Percentiles rank a stretch among this genome's conserved stretches.
These are phyloP conservation scores for Tenebrio molitor DNA, from an alignment of 1,140 invertebrate species.

Conservation along the genomic window DNA sequence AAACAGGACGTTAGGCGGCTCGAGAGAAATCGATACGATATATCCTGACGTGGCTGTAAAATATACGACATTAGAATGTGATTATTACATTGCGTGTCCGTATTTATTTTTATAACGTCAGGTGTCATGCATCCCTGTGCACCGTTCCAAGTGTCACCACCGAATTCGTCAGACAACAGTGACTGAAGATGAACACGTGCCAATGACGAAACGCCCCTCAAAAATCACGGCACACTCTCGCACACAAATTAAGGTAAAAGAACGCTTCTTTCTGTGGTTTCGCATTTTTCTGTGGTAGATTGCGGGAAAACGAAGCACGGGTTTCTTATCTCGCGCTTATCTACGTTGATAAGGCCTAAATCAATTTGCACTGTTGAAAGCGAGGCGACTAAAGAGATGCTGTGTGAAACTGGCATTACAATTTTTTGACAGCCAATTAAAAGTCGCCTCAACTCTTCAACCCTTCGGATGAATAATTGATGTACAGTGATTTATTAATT, in stretches of 20 bases:
- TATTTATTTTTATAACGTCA: constrained; percentile 41
- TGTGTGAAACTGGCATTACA: no score
- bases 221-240: background rate
- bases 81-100: constrained; percentile 38
- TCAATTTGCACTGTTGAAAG: no score
- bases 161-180: background rate
- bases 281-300: background rate
- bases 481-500: no score
- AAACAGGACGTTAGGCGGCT: constrained; percentile 4
- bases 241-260: background rate
- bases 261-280: background rate
- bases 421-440: no score
- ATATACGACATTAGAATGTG: constrained; percentile 40
- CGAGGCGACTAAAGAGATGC: no score
- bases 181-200: constrained; percentile 26
- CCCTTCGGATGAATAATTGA: no score
- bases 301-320: no score
- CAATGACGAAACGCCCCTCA: background rate
- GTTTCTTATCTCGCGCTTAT: no score
- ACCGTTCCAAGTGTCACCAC: background rate
- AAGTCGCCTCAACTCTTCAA: no score
- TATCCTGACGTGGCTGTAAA: constrained; percentile 45
- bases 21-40: constrained; percentile 31
- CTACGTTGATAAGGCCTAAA: no score
- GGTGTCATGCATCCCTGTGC: constrained; percentile 24